These are phyloP conservation scores for Drosophila neonasuta DNA, from an alignment of 2,888 invertebrate species.

Conservation along the genomic window DNA sequence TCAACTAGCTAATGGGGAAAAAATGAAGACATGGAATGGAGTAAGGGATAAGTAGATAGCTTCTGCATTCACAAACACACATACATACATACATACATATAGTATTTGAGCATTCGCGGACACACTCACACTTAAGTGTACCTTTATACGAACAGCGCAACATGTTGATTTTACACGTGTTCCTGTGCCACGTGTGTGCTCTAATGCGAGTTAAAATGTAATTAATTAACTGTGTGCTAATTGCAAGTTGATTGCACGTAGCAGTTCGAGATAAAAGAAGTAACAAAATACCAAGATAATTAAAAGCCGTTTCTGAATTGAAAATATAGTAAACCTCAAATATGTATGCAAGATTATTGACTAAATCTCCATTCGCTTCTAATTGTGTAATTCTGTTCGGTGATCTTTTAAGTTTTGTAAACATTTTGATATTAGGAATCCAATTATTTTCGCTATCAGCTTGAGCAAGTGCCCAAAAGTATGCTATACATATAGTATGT, in stretches of 20 bases:
- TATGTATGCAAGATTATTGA: too few relatives aligned
- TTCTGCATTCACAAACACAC: slow-evolving; percentile 2
- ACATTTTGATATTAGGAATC: slow-evolving; percentile 4
- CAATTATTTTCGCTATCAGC: slow-evolving; percentile 14
- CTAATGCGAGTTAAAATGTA: slow-evolving; percentile 53
- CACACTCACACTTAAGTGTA: background rate
- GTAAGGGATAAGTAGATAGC: background rate
- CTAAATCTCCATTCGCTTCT: too few relatives aligned
- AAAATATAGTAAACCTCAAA: background rate
- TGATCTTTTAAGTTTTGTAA: background rate
- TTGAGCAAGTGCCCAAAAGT: slow-evolving; percentile 16
- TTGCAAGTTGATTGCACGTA: slow-evolving; percentile 66
- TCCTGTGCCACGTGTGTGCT: slow-evolving; percentile 37
- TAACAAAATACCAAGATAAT: slow-evolving; percentile 11
- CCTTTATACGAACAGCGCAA: slow-evolving; percentile 46
- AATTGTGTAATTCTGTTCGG: background rate
- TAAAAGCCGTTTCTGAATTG: background rate
- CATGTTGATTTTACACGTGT: slow-evolving; percentile 73
- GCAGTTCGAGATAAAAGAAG: slow-evolving; percentile 12
- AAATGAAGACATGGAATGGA: slow-evolving; percentile 36
- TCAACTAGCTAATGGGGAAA: slow-evolving; percentile 22
- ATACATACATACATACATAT: slow-evolving; percentile 1
- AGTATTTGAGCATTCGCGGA: slow-evolving; percentile 2
- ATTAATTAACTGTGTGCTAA: slow-evolving; percentile 71
- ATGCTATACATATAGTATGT: slow-evolving; percentile 20